Base-by-base conservation (phyloP, 1,140 invertebrate species). In the Drosophila repletoides region DNA sequence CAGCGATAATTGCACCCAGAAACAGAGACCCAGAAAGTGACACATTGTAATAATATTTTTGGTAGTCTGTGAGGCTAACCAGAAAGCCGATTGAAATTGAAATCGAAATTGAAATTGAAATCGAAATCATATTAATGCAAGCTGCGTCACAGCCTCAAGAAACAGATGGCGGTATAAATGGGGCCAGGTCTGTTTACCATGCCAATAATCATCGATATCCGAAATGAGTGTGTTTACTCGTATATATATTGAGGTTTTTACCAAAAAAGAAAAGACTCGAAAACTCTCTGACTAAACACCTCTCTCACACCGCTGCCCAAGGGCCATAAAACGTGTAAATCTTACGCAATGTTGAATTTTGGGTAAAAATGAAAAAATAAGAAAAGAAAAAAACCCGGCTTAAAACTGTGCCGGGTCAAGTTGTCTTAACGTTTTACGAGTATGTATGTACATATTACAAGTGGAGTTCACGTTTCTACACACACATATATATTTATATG, bases 271-370 rank as follows among this genome's bases (percentile, higher is more conserved):
- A n/a, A n/a, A n/a, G n/a, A n/a, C n/a, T n/a, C n/a, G n/a, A n/a
- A n/a, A n/a, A n/a, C 10, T 38, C n/a, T 48, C 24, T 5, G 24
- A 49, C 55, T 26, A 45, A 58, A 51, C 17, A 31, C 33, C 31
- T 19, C 17, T 19, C 9, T 31, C 24, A 33, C 7, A 9, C 31
- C 38, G 22, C 36, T 53, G 51, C 34, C 34, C 21, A 29, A 26
- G 22, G 59, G 38, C 48, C 49, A 55, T 53, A 55, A 46, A 52
- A 45, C 46, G 29, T 45, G 28, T 52, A 28, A 33, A 33, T 38
- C 17, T 67, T 67, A 60, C 56, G 64, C 56, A 61, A 67, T n/a
- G n/a, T n/a, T 22, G 9, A 45, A 36, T 67, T 67, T 67, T 61
- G 56, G 56, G 63, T 36, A 21, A 26, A 38, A 46, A 55, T 33